Percentiles rank a stretch among this genome's conserved stretches.
Evolutionary conservation across 2,797 vertebrate species (phyloP).

Genomic region (Mallotus villosus): DNA sequence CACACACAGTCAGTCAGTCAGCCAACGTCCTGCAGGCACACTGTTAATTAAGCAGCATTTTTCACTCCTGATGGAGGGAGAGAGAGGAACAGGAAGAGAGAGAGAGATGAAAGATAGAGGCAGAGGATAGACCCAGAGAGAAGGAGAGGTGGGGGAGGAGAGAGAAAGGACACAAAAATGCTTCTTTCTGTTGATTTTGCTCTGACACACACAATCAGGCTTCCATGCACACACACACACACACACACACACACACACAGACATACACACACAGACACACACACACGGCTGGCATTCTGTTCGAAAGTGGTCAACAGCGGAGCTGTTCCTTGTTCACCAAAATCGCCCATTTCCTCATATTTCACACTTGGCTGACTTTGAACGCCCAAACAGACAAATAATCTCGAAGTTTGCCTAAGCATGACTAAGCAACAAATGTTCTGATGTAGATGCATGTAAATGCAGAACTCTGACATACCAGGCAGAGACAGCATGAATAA

Average conservation of each 20-base stretch:
- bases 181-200: slow-evolving; percentile 37
- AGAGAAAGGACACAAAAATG: slow-evolving; percentile 19
- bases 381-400: not conserved
- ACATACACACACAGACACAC: not conserved
- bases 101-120: slow-evolving; percentile 25
- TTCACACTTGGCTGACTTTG: not conserved
- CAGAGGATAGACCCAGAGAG: not conserved
- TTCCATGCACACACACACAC: slow-evolving; percentile 22
- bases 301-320: not conserved
- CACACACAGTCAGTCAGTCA: slow-evolving; percentile 21
- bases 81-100: not conserved
- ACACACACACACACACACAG: not conserved
- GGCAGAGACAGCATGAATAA: slow-evolving; percentile 6
- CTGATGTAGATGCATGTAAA: slow-evolving; percentile 28
- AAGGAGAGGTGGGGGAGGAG: not conserved
- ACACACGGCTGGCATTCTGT: not conserved
- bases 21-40: slow-evolving; percentile 66
- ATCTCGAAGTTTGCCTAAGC: not conserved
- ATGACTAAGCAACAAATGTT: not conserved
- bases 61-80: slow-evolving; percentile 58
- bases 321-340: not conserved
- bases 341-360: not conserved
- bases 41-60: slow-evolving; percentile 72
- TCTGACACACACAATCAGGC: slow-evolving; percentile 14
- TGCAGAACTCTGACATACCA: slow-evolving; percentile 4